Percentiles rank a stretch among this genome's conserved stretches.
Conservation (phyloP, 2,797 vertebrate genomes). For the Rhinichthys osculus region DNA sequence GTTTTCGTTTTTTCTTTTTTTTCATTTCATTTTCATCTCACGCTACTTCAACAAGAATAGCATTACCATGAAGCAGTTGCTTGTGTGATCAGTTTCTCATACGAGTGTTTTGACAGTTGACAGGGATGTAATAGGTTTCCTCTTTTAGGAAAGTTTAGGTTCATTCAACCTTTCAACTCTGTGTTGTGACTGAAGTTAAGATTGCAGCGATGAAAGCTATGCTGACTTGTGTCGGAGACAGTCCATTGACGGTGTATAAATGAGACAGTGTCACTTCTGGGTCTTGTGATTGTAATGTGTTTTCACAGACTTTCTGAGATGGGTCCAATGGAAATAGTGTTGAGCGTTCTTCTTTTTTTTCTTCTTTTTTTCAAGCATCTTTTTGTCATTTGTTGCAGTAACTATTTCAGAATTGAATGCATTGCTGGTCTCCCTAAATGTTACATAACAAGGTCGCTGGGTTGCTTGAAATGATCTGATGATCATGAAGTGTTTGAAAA, state of each 20-base stretch:
- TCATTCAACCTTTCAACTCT: conserved; percentile 46
- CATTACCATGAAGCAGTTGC: background rate
- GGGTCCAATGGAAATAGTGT: conserved; percentile 7
- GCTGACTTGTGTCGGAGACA: conserved; percentile 39
- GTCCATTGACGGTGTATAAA: conserved; percentile 43
- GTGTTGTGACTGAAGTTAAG: conserved; percentile 4
- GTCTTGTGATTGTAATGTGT: conserved; percentile 21
- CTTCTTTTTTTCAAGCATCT: background rate
- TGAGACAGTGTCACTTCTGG: conserved; percentile 28
- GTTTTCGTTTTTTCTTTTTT: background rate
- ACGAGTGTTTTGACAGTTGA: conserved; percentile 27
- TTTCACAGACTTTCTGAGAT: conserved; percentile 22
- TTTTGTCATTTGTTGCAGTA: conserved; percentile 36
- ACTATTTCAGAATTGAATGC: background rate
- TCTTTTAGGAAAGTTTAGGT: conserved; percentile 1
- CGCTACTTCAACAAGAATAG: background rate
- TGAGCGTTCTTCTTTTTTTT: background rate
- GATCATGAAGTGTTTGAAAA: background rate
- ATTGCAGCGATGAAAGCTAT: conserved; percentile 5
- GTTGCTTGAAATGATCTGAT: background rate
- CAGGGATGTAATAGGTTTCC: conserved; percentile 15
- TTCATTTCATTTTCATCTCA: background rate
- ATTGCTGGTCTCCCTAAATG: background rate
- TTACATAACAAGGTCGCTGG: background rate
- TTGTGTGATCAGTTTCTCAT: conserved; percentile 17